Evolutionary conservation across 2,888 invertebrate species (phyloP).

Genomic region (Cheiracanthium punctorium): DNA sequence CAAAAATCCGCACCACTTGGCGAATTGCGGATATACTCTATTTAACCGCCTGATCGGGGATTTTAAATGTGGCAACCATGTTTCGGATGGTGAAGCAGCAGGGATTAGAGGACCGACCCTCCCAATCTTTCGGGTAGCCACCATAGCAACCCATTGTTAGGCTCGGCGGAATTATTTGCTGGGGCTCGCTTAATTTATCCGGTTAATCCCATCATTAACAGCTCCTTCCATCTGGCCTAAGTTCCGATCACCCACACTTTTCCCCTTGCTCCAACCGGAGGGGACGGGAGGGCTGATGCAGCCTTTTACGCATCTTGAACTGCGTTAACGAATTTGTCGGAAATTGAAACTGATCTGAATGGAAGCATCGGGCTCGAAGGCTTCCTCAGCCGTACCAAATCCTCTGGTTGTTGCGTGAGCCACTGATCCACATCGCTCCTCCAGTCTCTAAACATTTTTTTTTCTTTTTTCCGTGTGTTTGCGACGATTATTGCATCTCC

Average conservation of each 20-base stretch:
- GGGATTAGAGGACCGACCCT: constrained; percentile 40
- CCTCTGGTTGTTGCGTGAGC: constrained; percentile 36
- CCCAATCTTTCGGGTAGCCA: constrained; percentile 62
- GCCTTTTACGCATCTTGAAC: constrained; percentile 48
- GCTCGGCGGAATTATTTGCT: constrained; percentile 41
- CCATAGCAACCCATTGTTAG: constrained; percentile 61
- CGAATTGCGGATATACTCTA: constrained; percentile 54
- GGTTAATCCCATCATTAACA: constrained; percentile 68
- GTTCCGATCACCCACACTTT: constrained; percentile 34
- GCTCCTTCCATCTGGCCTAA: constrained; percentile 68
- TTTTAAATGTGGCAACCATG: constrained; percentile 68
- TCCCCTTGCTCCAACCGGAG: constrained; percentile 21
- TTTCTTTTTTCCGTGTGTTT: neutral
- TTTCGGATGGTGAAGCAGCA: constrained; percentile 54
- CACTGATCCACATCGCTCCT: neutral
- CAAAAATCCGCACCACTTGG: constrained; percentile 59
- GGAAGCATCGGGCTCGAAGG: constrained; percentile 53
- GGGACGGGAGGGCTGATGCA: neutral
- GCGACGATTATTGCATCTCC: constrained; percentile 2
- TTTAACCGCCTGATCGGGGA: constrained; percentile 64
- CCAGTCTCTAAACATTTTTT: neutral
- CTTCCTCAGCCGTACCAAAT: constrained; percentile 51
- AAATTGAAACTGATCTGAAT: constrained; percentile 67
- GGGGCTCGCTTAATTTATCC: constrained; percentile 67
- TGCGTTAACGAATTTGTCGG: constrained; percentile 61